Evolutionary conservation across 2,888 invertebrate species (phyloP).

Genomic region (Scaptomyza parva): DNA sequence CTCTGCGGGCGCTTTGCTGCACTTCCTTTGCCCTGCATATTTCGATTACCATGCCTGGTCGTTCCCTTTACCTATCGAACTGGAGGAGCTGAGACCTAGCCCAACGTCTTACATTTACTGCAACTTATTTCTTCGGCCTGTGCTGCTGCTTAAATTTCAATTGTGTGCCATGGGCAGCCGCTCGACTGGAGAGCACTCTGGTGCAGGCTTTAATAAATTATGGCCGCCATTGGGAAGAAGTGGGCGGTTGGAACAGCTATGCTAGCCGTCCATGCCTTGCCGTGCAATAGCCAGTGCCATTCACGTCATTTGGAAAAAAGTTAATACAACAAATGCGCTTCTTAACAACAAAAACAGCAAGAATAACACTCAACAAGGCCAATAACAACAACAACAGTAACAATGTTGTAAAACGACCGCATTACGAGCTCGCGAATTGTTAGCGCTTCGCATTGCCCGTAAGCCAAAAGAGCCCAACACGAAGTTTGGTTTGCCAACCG

Average conservation of each 20-base stretch:
- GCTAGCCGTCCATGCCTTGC: constrained; percentile 17
- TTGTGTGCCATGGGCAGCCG: constrained; percentile 69
- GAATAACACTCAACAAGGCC: constrained; percentile 51
- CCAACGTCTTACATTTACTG: constrained; percentile 70
- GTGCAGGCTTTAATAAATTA: constrained; percentile 82
- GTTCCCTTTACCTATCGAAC: constrained; percentile 44
- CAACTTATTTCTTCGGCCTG: constrained; percentile 52
- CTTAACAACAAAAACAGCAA: constrained; percentile 53
- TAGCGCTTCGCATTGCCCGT: constrained; percentile 54
- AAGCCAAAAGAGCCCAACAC: constrained; percentile 50
- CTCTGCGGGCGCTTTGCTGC: constrained; percentile 35
- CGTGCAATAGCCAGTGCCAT: constrained; percentile 50
- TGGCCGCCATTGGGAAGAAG: constrained; percentile 28
- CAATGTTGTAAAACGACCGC: constrained; percentile 69
- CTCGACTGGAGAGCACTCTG: constrained; percentile 74
- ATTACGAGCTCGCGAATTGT: constrained; percentile 81
- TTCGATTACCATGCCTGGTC: constrained; percentile 73
- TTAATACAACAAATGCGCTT: constrained; percentile 78
- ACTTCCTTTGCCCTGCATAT: constrained; percentile 54
- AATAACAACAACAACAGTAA: constrained; percentile 53
- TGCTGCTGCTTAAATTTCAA: constrained; percentile 74
- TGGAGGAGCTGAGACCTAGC: constrained; percentile 17
- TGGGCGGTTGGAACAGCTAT: background rate
- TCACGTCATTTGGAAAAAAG: constrained; percentile 74
- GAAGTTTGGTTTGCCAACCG: constrained; percentile 26